Conservation (phyloP, 2,797 vertebrate genomes). For the Bradypus variegatus region DNA sequence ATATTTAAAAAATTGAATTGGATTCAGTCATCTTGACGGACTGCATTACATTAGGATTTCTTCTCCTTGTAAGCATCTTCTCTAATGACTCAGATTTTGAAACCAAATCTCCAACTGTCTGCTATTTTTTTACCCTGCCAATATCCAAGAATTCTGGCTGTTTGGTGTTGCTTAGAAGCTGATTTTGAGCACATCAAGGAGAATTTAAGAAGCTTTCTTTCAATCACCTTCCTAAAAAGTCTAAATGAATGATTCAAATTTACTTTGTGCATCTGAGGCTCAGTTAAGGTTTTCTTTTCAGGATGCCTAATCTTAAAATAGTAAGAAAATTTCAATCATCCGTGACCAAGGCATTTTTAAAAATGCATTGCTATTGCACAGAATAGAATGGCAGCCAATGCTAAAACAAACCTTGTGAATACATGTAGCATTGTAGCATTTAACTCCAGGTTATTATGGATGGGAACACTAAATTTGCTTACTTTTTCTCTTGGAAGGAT, state of each 20-base stretch:
- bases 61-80: conserved; percentile 14
- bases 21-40: not conserved
- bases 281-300: not conserved
- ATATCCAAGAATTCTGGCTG: conserved; percentile 16
- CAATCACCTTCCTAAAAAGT: conserved; percentile 34
- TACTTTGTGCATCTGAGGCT: not conserved
- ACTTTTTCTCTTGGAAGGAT: not conserved
- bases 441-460: not conserved
- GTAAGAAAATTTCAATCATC: not conserved
- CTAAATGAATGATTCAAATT: conserved; percentile 27
- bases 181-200: conserved; percentile 34
- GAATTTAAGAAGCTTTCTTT: conserved; percentile 40
- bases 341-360: not conserved
- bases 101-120: not conserved
- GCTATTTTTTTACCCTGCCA: not conserved
- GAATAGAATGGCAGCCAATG: not conserved
- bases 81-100: conserved; percentile 29
- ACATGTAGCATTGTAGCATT: not conserved
- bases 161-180: conserved; percentile 32
- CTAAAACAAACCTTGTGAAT: not conserved
- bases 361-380: not conserved
- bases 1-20: not conserved
- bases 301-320: conserved; percentile 24
- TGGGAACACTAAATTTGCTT: not conserved
- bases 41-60: not conserved